Evolutionary conservation across 2,113 vertebrate species (phyloP), one percentile per base, ranked within the genome.

Genomic region (Brienomyrus longianalis): DNA sequence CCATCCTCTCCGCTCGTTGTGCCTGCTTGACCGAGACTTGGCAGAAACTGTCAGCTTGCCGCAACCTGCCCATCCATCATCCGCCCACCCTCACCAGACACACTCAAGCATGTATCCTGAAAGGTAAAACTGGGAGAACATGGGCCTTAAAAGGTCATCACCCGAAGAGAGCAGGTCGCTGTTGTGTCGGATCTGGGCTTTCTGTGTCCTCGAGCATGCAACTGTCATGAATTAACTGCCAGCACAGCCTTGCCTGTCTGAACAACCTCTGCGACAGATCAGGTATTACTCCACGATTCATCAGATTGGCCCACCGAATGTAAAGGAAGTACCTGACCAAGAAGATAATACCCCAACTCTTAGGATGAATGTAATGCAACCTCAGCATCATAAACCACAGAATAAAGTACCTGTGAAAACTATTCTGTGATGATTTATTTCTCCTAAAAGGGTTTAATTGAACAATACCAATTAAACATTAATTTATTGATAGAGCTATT

Each of bases 51-150:
- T 88, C 91, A 91, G 47, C 43, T 47, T 31, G 6, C 50, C 48
- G n/a, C 59, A 88, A 83, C 35, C 17, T 43, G 27, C 80, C 88
- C 54, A 90, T 91, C 90, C 91, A 91, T 92, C 91, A 91, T 47
- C 52, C 0, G 0, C 23, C 66, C 47, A 27, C 5, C 43, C 35
- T 77, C 17, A 39, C 74, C 74, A 43, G 74, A 43, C 17, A 77
- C 74, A 39, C 35, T 77, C 35, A 19, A 5, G 70, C 39, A 15
- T 45, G 1, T 50, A 39, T 77, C 70, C 27, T 48, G 4, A 50
- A 74, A 21, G 17, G 62, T 35, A 31, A 2, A 74, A 17, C 23
- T 8, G 15, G 31, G 9, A 47, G 27, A 80, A 19, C 10, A 35
- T 31, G n/a, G n/a, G 1, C 43, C 19, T 23, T 1, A 66, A 47